Base-by-base conservation (phyloP, 2,113 vertebrate genomes). In the Serilophus lunatus region DNA sequence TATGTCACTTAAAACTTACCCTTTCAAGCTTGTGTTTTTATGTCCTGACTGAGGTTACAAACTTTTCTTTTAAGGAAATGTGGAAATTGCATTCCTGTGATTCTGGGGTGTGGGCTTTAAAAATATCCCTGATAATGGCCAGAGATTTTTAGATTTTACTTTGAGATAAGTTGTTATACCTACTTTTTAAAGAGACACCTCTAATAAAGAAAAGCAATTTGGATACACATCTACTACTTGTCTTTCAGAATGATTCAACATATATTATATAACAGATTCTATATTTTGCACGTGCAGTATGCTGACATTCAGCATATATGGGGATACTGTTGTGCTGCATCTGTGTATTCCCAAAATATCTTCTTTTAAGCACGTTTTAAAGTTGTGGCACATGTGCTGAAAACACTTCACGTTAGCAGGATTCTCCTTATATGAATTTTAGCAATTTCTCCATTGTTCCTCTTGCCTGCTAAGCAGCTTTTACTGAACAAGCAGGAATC, bases 261-360 rank as follows among this genome's bases (percentile, higher is more conserved):
- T 66, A 3, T 47, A 36, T 83, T 63, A 10, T 60, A 15, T n/a
- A 83, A 81, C 3, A 70, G 42, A 81, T 47, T 59, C 82, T 60
- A 2, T 74, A 45, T 86, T 96, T 88, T 90, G 47, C 82, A 77
- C 4, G 0, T 80, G 71, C 71, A 68, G 18, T 29, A 12, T 31
- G 33, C 82, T 86, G 82, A 54, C 44, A 83, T 88, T 94, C 79
- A 75, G 72, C 26, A 25, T 89, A 22, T 82, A 59, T 66, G 35
- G 66, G 35, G 51, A 23, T 70, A 28, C 53, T 63, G 56, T 70
- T 83, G 36, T 40, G 25, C 60, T 82, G 40, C 90, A 83, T 90
- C 90, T 88, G 76, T 70, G 28, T 68, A 28, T 64, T 90, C 79
- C 82, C 44, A 81, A 95, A 97, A 94, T 88, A 84, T 64, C 26